Evolutionary conservation across 30 jellyfish, hydroid and myxozoan species (phyloP), one percentile per base, ranked within the genome.

Genomic region (Hydractinia echinata): DNA sequence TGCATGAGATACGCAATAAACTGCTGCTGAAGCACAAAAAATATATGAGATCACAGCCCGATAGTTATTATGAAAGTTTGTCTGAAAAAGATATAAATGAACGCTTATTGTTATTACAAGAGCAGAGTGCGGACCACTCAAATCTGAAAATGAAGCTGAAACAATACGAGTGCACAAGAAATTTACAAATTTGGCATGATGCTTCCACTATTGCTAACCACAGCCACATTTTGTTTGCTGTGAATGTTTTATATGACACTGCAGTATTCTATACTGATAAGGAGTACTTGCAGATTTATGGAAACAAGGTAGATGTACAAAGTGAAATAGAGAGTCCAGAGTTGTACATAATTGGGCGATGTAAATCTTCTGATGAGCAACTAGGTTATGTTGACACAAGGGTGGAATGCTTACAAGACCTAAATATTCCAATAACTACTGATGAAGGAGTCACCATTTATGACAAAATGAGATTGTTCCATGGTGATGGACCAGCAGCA

Each of bases 401-500:
- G 16, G 19, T 68, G 70, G 54, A 72, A 16, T 30, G 52, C 52
- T 21, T 72, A 21, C 44, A 7, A 21, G 11, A 72, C 44, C 50
- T 72, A 53, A 30, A 50, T 21, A 53, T 21, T 10, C 81, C 81
- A 16, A 18, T 72, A 21, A 19, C 16, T 21, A 6, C 16, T 53
- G 52, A 72, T 19, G n/a, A 72, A 19, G 44, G 44, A 30, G 52
- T 72, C 16, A 61, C 44, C 44, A 72, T 72, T 19, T 30, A 19
- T 19, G 81, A 72, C 52, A 61, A 72, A 50, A 72, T 72, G 9
- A 30, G 81, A 30, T 72, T 72, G 48, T 72, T 72, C 52, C 44
- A 72, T 21, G 81, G 81, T 8, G 2, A 72, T 72, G 81, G 61
- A 18, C 81, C 81, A 21, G 73, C 81, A 19, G 81, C 81, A 30